Conservation (phyloP, 1,140 invertebrate species). For the Hesperophylax magnus region DNA sequence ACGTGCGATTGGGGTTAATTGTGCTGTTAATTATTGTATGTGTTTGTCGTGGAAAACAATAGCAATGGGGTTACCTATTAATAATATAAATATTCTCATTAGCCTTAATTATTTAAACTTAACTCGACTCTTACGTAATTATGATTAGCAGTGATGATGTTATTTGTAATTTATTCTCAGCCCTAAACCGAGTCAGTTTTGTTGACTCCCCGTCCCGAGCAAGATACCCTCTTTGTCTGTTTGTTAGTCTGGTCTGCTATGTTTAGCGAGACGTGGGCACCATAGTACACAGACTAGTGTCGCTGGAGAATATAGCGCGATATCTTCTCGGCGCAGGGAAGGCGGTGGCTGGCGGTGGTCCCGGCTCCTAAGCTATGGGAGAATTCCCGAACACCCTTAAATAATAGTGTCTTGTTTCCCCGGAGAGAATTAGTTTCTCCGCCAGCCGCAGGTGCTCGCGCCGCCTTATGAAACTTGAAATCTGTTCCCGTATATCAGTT, state of each 20-base stretch:
- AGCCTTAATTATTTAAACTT: too few relatives aligned
- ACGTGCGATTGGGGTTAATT: slow-evolving; percentile 22
- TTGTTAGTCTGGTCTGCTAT: too few relatives aligned
- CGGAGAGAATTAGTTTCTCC: slow-evolving; percentile 21
- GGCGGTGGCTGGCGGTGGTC: neutral
- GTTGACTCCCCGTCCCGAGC: too few relatives aligned
- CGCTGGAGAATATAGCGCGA: neutral
- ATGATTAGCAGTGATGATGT: too few relatives aligned
- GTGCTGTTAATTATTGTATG: neutral
- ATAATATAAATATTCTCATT: too few relatives aligned
- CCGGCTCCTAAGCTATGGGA: neutral
- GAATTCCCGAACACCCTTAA: too few relatives aligned
- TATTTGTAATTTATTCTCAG: too few relatives aligned
- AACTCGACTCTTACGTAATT: too few relatives aligned
- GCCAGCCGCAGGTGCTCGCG: slow-evolving; percentile 30
- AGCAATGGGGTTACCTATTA: too few relatives aligned
- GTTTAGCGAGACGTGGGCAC: too few relatives aligned
- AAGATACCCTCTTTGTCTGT: too few relatives aligned
- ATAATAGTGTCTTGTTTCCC: slow-evolving; percentile 21
- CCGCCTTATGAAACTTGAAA: slow-evolving; percentile 32
- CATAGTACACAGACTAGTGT: neutral
- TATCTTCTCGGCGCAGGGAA: neutral
- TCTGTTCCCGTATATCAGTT: slow-evolving; percentile 36
- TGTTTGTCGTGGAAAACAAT: neutral
- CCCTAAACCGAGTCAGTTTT: too few relatives aligned